Conservation (phyloP, 2,888 invertebrate genomes). For the Tillus elongatus region DNA sequence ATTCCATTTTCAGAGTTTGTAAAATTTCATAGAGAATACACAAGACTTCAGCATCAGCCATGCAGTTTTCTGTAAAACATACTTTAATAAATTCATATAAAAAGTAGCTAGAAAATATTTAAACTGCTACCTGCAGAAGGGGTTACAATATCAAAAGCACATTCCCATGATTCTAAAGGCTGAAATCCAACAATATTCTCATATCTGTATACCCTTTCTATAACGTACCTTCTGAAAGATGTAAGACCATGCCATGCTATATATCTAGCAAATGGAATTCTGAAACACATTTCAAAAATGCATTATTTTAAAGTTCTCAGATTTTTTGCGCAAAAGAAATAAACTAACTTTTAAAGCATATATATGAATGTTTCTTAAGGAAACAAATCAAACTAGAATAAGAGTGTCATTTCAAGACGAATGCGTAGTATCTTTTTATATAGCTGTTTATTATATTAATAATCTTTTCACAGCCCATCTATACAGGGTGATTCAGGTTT, state of each 20-base stretch:
- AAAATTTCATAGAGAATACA: slow-evolving; percentile 68
- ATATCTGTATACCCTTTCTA: slow-evolving; percentile 80
- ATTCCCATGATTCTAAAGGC: slow-evolving; percentile 82
- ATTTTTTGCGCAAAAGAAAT: too few relatives aligned
- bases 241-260: slow-evolving; percentile 71
- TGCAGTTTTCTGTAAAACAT: slow-evolving; percentile 49
- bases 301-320: neutral
- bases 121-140: slow-evolving; percentile 51
- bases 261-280: slow-evolving; percentile 71
- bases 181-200: slow-evolving; percentile 71
- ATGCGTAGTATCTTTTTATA: too few relatives aligned
- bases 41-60: slow-evolving; percentile 80
- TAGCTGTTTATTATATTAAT: too few relatives aligned
- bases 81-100: slow-evolving; percentile 4
- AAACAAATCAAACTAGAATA: too few relatives aligned
- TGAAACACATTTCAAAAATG: slow-evolving; percentile 24
- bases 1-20: slow-evolving; percentile 52
- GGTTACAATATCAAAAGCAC: slow-evolving; percentile 88
- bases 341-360: too few relatives aligned
- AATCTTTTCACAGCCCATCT: too few relatives aligned
- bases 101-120: neutral
- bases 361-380: too few relatives aligned
- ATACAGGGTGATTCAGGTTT: too few relatives aligned
- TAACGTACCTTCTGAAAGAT: slow-evolving; percentile 72
- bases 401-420: too few relatives aligned